phyloP scores from a whole-genome alignment of 2,888 invertebrate genomes.

The Phorcus lineatus region DNA sequence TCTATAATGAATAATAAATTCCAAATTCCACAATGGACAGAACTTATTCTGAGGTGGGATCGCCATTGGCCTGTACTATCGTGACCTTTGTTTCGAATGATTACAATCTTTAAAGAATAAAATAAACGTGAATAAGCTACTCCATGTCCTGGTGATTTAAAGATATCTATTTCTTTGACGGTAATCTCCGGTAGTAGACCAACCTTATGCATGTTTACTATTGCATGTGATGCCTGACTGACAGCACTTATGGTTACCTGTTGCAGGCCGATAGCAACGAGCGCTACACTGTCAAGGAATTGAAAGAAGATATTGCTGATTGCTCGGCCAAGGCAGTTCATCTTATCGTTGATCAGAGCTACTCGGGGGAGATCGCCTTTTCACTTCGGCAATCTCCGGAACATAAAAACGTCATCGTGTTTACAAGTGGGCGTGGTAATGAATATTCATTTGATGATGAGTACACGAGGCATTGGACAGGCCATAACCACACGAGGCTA shows the following conservation, averaged over 20 bases:
- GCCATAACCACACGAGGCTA: constrained; percentile 66
- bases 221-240: no score
- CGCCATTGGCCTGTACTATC: no score
- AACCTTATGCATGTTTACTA: background rate
- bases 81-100: no score
- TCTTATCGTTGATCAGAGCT: constrained; percentile 77
- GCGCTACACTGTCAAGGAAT: constrained; percentile 76
- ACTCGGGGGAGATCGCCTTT: constrained; percentile 74
- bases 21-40: no score
- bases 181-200: no score
- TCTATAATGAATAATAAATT: no score
- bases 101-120: no score
- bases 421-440: constrained; percentile 71
- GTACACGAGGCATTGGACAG: constrained; percentile 73
- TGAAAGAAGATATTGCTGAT: constrained; percentile 76
- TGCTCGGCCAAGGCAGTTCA: constrained; percentile 77
- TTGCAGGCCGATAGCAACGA: constrained; percentile 76
- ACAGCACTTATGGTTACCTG: background rate
- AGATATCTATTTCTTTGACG: no score
- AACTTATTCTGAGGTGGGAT: no score
- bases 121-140: no score
- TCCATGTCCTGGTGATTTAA: no score
- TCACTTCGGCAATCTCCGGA: constrained; percentile 67
- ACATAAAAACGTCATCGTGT: constrained; percentile 73
- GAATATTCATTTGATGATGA: constrained; percentile 73